Conservation (phyloP, 2,113 vertebrate genomes). For the Platysteira castanea region DNA sequence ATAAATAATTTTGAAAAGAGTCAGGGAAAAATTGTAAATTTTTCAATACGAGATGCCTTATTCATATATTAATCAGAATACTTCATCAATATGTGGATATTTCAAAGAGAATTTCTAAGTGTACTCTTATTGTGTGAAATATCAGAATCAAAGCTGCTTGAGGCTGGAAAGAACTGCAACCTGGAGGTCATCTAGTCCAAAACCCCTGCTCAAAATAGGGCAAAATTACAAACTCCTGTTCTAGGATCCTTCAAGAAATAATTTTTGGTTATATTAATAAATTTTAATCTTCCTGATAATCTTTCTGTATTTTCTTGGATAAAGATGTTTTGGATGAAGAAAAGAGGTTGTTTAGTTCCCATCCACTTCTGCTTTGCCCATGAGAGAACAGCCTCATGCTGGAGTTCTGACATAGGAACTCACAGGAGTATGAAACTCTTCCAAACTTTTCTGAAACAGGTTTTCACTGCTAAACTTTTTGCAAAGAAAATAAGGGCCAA, state of each 20-base stretch:
- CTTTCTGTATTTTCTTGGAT: not conserved
- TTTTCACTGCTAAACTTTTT: not conserved
- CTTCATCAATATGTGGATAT: not conserved
- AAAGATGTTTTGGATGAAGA: not conserved
- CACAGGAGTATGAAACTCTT: not conserved
- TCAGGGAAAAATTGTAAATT: not conserved
- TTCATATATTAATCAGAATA: not conserved
- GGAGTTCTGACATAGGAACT: not conserved
- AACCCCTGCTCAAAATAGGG: not conserved
- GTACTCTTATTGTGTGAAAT: not conserved
- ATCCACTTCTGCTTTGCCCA: not conserved
- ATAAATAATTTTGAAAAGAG: not conserved
- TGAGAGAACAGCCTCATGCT: not conserved
- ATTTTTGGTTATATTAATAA: not conserved
- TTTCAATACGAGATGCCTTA: not conserved
- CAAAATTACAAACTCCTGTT: not conserved
- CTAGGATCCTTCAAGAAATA: not conserved
- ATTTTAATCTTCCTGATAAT: not conserved
- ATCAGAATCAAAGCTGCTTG: not conserved
- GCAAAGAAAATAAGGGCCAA: not conserved
- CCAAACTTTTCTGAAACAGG: not conserved
- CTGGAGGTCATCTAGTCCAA: not conserved
- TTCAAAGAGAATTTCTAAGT: not conserved
- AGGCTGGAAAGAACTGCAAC: not conserved
- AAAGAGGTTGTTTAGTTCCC: fast-evolving